A percentile compares a stretch with the other conserved stretches of the same genome.
These are phyloP conservation scores for Thalassophryne amazonica DNA, from an alignment of 2,797 vertebrate genomes.

Conservation along the genomic window DNA sequence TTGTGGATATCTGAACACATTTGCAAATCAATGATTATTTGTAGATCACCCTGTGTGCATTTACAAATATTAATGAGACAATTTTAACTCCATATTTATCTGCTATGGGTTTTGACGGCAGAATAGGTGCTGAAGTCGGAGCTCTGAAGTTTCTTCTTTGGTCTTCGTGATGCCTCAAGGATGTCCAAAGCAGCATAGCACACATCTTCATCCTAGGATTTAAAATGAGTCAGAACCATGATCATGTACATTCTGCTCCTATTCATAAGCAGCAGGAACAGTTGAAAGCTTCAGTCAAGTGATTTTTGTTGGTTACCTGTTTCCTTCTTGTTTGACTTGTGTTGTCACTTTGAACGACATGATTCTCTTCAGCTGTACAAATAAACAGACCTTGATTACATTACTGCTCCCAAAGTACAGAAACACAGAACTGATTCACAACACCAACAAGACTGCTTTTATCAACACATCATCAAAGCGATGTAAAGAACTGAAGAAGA, in stretches of 20 bases:
- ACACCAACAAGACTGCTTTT: too few species aligned
- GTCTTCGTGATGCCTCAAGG: conserved; percentile 11
- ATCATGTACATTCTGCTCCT: too few species aligned
- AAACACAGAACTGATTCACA: too few species aligned
- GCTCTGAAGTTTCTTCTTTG: neutral
- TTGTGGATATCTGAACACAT: too few species aligned
- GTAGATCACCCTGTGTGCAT: too few species aligned
- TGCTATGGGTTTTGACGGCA: conserved; percentile 20
- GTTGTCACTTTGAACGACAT: neutral
- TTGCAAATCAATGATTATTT: too few species aligned
- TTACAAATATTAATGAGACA: neutral
- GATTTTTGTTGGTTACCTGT: conserved; percentile 17
- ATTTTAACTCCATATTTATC: neutral
- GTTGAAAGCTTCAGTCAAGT: too few species aligned
- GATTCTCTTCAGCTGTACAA: conserved; percentile 8
- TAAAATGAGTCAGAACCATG: neutral
- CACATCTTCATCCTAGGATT: conserved; percentile 14
- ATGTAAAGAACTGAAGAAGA: neutral
- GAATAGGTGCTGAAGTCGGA: conserved; percentile 27
- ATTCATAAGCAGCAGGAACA: too few species aligned
- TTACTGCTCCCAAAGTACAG: too few species aligned
- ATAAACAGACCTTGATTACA: neutral
- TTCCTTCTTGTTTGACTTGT: neutral
- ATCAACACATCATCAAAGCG: too few species aligned
- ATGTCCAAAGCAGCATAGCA: conserved; percentile 41